phyloP scores from a whole-genome alignment of 30 jellyfish, hydroid and myxozoan species.

The Cassiopea xamachana region DNA sequence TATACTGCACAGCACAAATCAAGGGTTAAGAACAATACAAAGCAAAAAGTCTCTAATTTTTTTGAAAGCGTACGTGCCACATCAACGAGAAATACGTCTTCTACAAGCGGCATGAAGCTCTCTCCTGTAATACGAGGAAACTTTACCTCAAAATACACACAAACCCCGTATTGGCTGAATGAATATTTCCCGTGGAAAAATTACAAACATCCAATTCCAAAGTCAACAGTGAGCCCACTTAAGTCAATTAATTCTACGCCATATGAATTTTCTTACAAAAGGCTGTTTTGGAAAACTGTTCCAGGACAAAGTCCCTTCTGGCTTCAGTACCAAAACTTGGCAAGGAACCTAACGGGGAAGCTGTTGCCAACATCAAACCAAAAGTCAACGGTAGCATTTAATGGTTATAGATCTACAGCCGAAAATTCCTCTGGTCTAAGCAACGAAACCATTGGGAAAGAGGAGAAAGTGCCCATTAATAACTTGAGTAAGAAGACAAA shows the following conservation, averaged over 20 bases:
- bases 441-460: not conserved
- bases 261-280: conserved; percentile 27
- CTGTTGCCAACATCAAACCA: not conserved
- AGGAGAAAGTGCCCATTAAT: not conserved
- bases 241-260: not conserved
- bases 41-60: not conserved
- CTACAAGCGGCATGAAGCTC: not conserved
- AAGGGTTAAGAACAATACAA: not conserved
- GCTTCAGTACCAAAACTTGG: conserved; percentile 24
- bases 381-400: not conserved
- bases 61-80: not conserved
- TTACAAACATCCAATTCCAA: conserved; percentile 39
- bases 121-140: not conserved
- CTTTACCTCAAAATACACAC: not conserved
- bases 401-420: not conserved
- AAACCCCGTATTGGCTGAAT: conserved; percentile 50
- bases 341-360: conserved; percentile 11
- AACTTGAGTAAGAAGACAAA: not conserved
- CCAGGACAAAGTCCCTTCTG: conserved; percentile 61
- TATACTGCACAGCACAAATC: not conserved
- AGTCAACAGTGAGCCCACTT: not conserved
- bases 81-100: not conserved
- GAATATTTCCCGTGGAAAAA: conserved; percentile 49
- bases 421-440: not conserved
- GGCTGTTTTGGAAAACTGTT: conserved; percentile 36